Percentiles rank a stretch among this genome's conserved stretches.
These are phyloP conservation scores for Trileptium ribeirensis DNA, from an alignment of 2,888 invertebrate species.

Conservation along the genomic window DNA sequence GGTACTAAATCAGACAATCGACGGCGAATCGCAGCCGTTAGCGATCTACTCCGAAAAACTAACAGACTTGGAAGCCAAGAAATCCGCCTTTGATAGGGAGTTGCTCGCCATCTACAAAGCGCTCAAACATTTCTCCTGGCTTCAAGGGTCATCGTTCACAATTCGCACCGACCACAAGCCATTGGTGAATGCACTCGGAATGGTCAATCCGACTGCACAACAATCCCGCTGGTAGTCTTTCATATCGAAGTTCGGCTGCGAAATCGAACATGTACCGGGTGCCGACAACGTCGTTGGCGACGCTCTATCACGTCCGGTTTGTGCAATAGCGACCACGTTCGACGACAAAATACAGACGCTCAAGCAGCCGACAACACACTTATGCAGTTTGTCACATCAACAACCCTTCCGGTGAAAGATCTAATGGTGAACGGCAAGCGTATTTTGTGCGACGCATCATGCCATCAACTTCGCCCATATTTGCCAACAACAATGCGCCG, in stretches of 20 bases:
- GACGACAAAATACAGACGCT: not conserved
- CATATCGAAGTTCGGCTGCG: not conserved
- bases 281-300: not conserved
- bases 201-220: slow-evolving; percentile 10
- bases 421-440: too few species aligned
- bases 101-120: slow-evolving; percentile 1
- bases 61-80: not conserved
- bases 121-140: slow-evolving; percentile 8
- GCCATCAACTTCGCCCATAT: not conserved
- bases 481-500: not conserved
- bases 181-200: not conserved
- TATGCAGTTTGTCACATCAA: not conserved
- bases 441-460: not conserved
- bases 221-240: slow-evolving; percentile 12
- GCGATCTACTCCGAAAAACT: slow-evolving; percentile 12
- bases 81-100: slow-evolving; percentile 16
- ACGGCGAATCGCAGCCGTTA: not conserved
- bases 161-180: slow-evolving; percentile 12
- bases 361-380: not conserved
- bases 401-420: not conserved
- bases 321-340: not conserved
- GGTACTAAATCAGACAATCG: slow-evolving; percentile 1
- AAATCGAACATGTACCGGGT: not conserved
- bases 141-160: not conserved
- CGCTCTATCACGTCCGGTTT: not conserved